Evolutionary conservation across 2,113 vertebrate genomes (phyloP), one percentile per base, ranked within the genome.

Genomic region (Leuciscus idus): DNA sequence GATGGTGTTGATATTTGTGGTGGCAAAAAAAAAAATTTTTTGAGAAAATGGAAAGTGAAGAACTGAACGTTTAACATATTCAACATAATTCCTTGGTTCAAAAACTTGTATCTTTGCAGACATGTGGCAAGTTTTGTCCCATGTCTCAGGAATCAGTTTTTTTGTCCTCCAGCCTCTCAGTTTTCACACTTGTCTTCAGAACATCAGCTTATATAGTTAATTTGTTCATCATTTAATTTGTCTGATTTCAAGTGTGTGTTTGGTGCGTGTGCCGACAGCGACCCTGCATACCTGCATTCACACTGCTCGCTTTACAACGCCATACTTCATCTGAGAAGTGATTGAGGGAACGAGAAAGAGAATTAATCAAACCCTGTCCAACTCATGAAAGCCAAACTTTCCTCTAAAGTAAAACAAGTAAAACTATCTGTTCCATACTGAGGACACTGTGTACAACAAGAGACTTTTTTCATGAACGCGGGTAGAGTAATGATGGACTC

Each of bases 181-280:
- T 55, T 12, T 57, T 36, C 10, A 23, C 9, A 23, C 30, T 59
- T 50, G 11, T 80, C 50, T 43, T 46, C 62, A 3, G 26, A 64
- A 48, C 55, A 39, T 72, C 36, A 72, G 73, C 68, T 90, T 90
- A 90, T 88, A 90, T 75, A 88, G 77, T 85, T 88, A 82, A 86
- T 4, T 33, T 33, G 33, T 33, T 33, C 33, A 33, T 33, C 33
- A 33, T 85, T 50, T 87, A 4, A 59, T 91, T 84, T 83, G 79
- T 70, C 23, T 72, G 80, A 77, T 81, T 81, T 68, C 84, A 92
- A 92, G 15, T 82, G 87, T 48, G 74, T 72, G 57, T 52, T 84
- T 83, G 64, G 73, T 33, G 88, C 82, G 89, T 85, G 84, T 28
- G 33, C 55, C 2, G 55, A 57, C 55, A 57, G 55, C 6, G 55